Evolutionary conservation across 2,797 vertebrate species (phyloP), one percentile per base, ranked within the genome.

Genomic region (Thaleichthys pacificus): DNA sequence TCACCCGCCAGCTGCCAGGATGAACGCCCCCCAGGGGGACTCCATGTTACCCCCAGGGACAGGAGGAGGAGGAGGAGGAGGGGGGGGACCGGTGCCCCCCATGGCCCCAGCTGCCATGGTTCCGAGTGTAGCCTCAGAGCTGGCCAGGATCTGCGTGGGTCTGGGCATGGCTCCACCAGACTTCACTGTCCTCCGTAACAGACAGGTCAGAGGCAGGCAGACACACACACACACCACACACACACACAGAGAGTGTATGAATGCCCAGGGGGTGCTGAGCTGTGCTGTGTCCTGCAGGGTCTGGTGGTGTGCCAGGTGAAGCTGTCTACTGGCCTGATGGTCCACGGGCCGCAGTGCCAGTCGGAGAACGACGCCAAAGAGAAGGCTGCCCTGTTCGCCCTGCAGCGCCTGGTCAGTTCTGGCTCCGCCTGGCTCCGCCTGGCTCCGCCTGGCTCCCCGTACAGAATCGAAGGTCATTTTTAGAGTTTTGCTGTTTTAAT

Each of bases 311-410:
- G 96, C 88, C 96, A 97, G 81, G 95, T 98, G 73, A 98, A 97
- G 74, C 87, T 99, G 78, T 96, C 96, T 32, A 98, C 93, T n/a
- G 96, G 97, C 62, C 82, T 98, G 60, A 87, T 96, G 85, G 93
- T 98, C 21, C 96, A 95, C 0, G 97, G 97, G 2, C 97, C 96
- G 0, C 96, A 96, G 83, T 97, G 97, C 86, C 96, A 93, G 73
- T 94, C 96, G 4, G 96, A 99, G 90, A 93, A 90, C 24, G 96
- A 99, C 75, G 97, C 97, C 68, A 97, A 98, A 91, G 97, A 98
- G 86, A 97, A 95, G 80, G 96, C 97, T 4, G 96, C 96, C 0
- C 88, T 97, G 76, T 97, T 96, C 82, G 95, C 95, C 75, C 92
- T 99, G 65, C 97, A 98, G 65, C 95, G 94, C 73, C 89, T 99